phyloP scores from a whole-genome alignment of 30 jellyfish, hydroid and myxozoan genomes.

The Aurelia sp. region DNA sequence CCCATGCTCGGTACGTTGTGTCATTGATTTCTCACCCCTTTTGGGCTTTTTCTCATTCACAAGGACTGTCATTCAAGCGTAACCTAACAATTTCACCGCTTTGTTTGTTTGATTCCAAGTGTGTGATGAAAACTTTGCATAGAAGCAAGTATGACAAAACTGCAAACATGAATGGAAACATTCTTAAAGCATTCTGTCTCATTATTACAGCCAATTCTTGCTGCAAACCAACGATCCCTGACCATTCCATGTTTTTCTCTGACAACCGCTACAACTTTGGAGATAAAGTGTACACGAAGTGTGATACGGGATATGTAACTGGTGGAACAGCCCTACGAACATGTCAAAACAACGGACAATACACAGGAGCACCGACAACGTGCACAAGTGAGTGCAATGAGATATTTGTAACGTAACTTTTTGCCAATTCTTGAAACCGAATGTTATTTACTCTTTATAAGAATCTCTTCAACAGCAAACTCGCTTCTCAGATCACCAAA shows the following conservation, averaged over 20 bases:
- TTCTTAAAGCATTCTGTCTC: not conserved
- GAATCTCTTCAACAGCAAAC: too few relatives aligned
- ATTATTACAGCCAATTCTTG: constrained; percentile 80
- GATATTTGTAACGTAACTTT: not conserved
- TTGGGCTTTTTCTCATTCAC: too few relatives aligned
- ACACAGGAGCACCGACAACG: constrained; percentile 83
- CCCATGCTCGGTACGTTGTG: too few relatives aligned
- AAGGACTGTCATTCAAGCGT: not conserved
- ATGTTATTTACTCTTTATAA: too few relatives aligned
- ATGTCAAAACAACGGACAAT: constrained; percentile 75
- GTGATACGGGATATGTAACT: constrained; percentile 76
- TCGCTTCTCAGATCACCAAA: too few relatives aligned
- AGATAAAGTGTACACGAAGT: constrained; percentile 72
- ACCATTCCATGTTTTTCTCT: constrained; percentile 57
- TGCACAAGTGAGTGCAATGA: constrained; percentile 80
- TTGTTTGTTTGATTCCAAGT: not conserved
- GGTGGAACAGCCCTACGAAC: constrained; percentile 82
- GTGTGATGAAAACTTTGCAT: not conserved
- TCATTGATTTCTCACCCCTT: too few relatives aligned
- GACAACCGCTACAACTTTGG: constrained; percentile 73
- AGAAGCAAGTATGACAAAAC: too few relatives aligned
- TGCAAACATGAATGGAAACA: too few relatives aligned
- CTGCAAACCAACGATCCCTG: constrained; percentile 90
- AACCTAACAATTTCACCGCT: not conserved
- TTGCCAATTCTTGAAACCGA: not conserved